Conservation (phyloP, 2,113 vertebrate genomes). For the Ceyx melanurus region DNA sequence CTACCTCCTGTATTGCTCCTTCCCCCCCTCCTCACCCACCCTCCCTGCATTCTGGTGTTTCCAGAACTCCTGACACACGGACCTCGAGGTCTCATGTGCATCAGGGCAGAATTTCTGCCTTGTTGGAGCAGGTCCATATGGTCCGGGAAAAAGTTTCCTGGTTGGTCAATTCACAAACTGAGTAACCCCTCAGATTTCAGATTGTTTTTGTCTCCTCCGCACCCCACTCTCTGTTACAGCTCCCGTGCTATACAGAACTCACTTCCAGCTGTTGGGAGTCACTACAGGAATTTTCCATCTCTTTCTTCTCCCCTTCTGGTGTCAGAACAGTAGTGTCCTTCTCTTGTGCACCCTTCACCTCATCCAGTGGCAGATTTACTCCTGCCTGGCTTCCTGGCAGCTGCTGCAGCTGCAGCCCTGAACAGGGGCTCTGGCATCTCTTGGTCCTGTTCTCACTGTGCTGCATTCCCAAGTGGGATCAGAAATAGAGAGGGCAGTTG, state of each 20-base stretch:
- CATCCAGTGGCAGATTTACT: constrained; percentile 42
- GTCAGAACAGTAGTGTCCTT: neutral
- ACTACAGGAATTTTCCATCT: neutral
- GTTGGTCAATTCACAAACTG: neutral
- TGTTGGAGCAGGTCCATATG: fast-evolving
- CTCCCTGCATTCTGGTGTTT: neutral
- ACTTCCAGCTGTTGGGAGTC: neutral
- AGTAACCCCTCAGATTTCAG: neutral
- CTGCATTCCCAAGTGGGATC: neutral
- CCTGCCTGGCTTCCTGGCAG: constrained; percentile 33
- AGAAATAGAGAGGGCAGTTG: neutral
- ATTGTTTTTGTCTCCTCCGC: neutral
- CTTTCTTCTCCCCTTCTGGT: neutral
- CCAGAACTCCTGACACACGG: neutral
- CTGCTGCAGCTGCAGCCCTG: constrained; percentile 39
- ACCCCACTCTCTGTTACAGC: neutral
- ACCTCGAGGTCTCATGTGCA: fast-evolving
- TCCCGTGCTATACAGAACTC: fast-evolving
- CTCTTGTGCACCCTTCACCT: neutral
- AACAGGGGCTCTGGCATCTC: neutral
- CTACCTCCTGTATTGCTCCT: neutral
- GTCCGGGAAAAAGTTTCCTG: neutral
- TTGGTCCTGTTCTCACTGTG: neutral
- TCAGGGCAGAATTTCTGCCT: neutral
- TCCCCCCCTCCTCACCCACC: neutral